phyloP scores from a whole-genome alignment of 2,888 invertebrate genomes.

The Ditula angustiorana region DNA sequence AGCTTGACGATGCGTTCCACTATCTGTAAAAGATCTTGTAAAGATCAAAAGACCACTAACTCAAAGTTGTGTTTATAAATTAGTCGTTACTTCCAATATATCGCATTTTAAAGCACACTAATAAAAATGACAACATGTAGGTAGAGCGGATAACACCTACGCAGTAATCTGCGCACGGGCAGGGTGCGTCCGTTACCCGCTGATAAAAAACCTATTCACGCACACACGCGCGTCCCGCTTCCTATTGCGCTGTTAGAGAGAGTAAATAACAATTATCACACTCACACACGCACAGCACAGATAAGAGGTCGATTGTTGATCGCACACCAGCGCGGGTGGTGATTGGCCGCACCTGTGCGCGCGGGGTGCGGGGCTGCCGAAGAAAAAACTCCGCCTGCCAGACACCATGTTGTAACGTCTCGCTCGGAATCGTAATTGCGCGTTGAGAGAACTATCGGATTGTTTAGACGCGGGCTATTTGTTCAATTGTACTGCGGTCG shows the following conservation, averaged over 20 bases:
- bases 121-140: slow-evolving; percentile 42
- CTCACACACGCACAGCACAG: slow-evolving; percentile 55
- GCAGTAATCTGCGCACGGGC: slow-evolving; percentile 68
- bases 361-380: slow-evolving; percentile 10
- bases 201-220: slow-evolving; percentile 68
- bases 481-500: slow-evolving; percentile 39
- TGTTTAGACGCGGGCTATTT: slow-evolving; percentile 38
- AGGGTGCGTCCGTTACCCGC: slow-evolving; percentile 73
- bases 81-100: slow-evolving; percentile 10
- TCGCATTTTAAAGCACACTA: slow-evolving; percentile 19
- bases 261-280: slow-evolving; percentile 68
- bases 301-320: slow-evolving; percentile 42
- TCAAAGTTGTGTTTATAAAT: too few relatives aligned
- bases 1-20: too few relatives aligned
- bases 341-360: slow-evolving; percentile 48
- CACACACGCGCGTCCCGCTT: slow-evolving; percentile 59
- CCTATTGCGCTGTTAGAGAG: slow-evolving; percentile 60
- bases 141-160: slow-evolving; percentile 77
- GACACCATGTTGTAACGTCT: slow-evolving; percentile 41
- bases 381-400: slow-evolving; percentile 42
- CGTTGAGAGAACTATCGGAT: slow-evolving; percentile 39
- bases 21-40: too few relatives aligned
- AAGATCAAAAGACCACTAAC: too few relatives aligned
- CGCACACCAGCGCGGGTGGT: slow-evolving; percentile 35
- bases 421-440: slow-evolving; percentile 31